Evolutionary conservation across 2,888 invertebrate genomes (phyloP), one percentile per base, ranked within the genome.

Genomic region (Ceraclea dissimilis): DNA sequence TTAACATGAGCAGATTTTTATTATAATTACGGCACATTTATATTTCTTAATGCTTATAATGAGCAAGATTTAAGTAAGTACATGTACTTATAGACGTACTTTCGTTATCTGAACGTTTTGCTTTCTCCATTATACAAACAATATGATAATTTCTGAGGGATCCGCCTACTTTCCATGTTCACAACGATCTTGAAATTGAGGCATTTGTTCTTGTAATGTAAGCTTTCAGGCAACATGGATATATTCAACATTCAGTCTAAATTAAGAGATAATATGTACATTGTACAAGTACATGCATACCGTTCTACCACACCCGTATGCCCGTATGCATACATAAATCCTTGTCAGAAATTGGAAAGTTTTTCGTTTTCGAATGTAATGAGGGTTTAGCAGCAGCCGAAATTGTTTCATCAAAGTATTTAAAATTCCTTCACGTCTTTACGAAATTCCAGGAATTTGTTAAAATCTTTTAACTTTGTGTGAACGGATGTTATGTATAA

Each of bases 401-500:
- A 26, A 49, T 49, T 49, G 49, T 49, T 49, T 49, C 49, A 26
- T 49, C 49, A 49, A 49, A 49, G 43, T 52, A 34, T 34, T 44
- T 39, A 2, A 16, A 43, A 54, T 49, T 49, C 31, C 39, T 21
- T 17, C 18, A 19, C 22, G 33, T 19, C 39, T 21, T 17, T 13
- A 19, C 22, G 33, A 51, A 43, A 51, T 49, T 31, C n/a, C 2
- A 22, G 46, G 50, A 55, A 50, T 55, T 55, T 20, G 20, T 46
- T 17, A 31, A 46, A 55, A 48, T 55, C 50, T 55, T 55, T n/a
- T 20, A 44, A 55, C 31, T 48, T 39, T 31, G 49, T 54, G 44
- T 49, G n/a, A 49, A 43, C 22, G 19, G 34, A n/a, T n/a, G n/a
- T n/a, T n/a, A n/a, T n/a, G n/a, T 22, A 54, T 21, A 54, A 54